Evolutionary conservation across 2,797 vertebrate genomes (phyloP), one percentile per base, ranked within the genome.

Genomic region (Tokudaia tokunoshimensis): DNA sequence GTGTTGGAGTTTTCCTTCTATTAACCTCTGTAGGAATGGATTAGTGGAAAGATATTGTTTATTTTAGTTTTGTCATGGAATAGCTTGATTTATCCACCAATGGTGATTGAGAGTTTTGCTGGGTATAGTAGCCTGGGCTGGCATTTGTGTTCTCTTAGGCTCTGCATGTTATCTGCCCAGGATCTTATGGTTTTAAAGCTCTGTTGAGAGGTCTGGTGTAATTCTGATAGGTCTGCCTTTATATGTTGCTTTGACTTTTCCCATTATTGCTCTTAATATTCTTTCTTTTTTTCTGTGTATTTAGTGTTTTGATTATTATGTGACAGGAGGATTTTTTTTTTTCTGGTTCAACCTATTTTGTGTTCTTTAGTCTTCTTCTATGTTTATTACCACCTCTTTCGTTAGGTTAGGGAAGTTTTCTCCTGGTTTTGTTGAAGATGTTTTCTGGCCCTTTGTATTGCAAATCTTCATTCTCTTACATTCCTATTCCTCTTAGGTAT

Each of bases 81-180:
- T n/a, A 67, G 7, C 31, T 67, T 67, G 31, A 14, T 67, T 15
- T 67, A 34, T 67, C 31, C 31, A 15, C 14, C 29, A 34, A 34
- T 17, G 6, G 6, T 67, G 31, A 67, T 34, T 6, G 31, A n/a
- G 31, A 67, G 17, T 17, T 34, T 67, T 67, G 14, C 31, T 34
- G 2, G 14, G 31, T 67, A 67, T n/a, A 34, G 31, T 34, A 34
- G 31, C 31, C 31, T 67, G 14, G 31, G 14, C 31, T 15, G 14
- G 0, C 65, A 15, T 34, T 34, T 6, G 2, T 34, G 13, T 34
- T 67, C 31, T 67, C 31, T 17, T 67, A 34, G 13, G 31, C 2
- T 34, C 14, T 67, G 14, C 0, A 67, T 17, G 14, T 17, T 2
- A 17, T 17, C 6, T n/a, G 2, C 2, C 31, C 14, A 34, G 14